Conservation (phyloP, 2,888 invertebrate genomes). For the Liposcelis brunnea region DNA sequence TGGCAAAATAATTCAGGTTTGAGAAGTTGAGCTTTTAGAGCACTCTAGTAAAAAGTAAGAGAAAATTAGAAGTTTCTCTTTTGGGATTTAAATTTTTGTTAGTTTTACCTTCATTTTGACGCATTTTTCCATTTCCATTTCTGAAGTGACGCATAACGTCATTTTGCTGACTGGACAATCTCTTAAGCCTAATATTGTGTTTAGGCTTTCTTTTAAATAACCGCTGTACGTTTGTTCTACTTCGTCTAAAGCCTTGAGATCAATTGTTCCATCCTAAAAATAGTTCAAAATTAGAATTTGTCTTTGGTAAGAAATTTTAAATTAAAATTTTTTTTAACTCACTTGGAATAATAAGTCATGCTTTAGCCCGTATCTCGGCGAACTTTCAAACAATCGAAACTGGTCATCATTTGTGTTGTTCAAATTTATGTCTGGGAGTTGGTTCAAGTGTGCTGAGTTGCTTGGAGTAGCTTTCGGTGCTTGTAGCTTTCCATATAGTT, state of each 20-base stretch:
- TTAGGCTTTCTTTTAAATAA: constrained; percentile 49
- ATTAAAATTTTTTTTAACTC: no score
- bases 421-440: no score
- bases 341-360: no score
- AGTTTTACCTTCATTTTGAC: constrained; percentile 67
- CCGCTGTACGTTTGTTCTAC: constrained; percentile 57
- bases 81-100: constrained; percentile 9
- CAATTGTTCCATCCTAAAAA: constrained; percentile 53
- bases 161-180: constrained; percentile 74
- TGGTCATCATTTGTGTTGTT: no score
- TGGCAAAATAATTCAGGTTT: constrained; percentile 68
- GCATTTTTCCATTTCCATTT: constrained; percentile 79
- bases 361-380: no score
- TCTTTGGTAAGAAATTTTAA: no score
- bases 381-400: no score
- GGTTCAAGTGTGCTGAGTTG: no score
- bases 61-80: constrained; percentile 11
- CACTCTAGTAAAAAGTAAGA: constrained; percentile 39
- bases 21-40: constrained; percentile 67
- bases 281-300: no score
- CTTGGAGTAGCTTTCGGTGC: no score
- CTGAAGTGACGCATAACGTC: constrained; percentile 79
- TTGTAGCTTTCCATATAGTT: no score
- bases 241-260: constrained; percentile 46
- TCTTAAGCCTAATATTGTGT: constrained; percentile 53